Conservation (phyloP, 2,113 vertebrate species). For the Capreolus pygargus region DNA sequence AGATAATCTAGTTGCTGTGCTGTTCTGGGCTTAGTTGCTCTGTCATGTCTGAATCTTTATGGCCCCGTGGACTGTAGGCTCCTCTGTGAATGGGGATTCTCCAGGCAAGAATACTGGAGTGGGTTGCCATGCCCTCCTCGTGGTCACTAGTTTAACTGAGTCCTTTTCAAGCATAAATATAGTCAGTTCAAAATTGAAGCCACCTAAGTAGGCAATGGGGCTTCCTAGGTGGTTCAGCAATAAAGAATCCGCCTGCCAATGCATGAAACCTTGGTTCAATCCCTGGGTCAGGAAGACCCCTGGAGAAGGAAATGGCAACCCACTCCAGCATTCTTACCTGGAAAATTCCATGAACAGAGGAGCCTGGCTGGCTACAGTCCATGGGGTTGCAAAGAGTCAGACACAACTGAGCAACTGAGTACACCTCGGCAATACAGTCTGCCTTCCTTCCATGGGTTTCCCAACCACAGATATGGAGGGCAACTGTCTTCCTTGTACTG, state of each 20-base stretch:
- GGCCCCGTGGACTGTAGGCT: background rate
- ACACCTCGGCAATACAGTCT: background rate
- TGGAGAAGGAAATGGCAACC: background rate
- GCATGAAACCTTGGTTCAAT: background rate
- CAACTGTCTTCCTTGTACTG: background rate
- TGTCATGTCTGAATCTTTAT: background rate
- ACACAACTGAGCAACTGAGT: background rate
- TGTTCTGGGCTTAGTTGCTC: background rate
- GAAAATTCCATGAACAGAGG: background rate
- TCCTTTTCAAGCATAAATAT: background rate
- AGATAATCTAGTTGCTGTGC: background rate
- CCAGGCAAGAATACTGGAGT: background rate
- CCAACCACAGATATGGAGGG: background rate
- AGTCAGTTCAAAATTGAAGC: background rate
- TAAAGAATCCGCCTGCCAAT: background rate
- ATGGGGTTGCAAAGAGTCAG: background rate
- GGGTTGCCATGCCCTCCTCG: background rate
- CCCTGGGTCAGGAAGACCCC: background rate
- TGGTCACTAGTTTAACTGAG: background rate
- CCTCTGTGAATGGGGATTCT: background rate
- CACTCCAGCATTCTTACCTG: background rate
- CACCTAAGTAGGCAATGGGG: background rate
- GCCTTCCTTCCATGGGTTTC: background rate
- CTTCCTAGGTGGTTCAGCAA: background rate
- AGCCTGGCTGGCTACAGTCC: background rate